A percentile compares a stretch with the other conserved stretches of the same genome.
These are phyloP conservation scores for Anastrepha obliqua DNA, from an alignment of 1,140 invertebrate genomes.

Conservation along the genomic window DNA sequence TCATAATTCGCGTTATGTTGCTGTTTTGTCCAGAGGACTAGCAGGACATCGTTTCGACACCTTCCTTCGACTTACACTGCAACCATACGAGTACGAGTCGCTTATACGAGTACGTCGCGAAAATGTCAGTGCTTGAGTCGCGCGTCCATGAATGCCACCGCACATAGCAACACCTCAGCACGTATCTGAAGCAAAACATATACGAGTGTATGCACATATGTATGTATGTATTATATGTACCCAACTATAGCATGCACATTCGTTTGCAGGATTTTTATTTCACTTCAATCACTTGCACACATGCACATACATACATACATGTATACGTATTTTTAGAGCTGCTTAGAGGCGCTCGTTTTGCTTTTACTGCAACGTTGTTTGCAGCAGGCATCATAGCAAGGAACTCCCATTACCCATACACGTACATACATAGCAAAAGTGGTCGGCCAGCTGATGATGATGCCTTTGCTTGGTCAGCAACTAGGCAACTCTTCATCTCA, in stretches of 20 bases:
- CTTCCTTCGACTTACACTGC: neutral
- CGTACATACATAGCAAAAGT: neutral
- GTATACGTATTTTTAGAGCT: neutral
- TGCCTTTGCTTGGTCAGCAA: constrained; percentile 13
- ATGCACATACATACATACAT: neutral
- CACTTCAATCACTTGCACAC: neutral
- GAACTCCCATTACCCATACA: neutral
- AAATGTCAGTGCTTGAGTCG: constrained; percentile 44
- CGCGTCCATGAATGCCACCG: constrained; percentile 17
- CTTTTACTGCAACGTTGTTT: constrained; percentile 38
- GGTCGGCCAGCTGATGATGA: neutral
- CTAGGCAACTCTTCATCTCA: neutral
- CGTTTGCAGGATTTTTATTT: constrained; percentile 5
- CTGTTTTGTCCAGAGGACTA: neutral
- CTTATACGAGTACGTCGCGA: neutral
- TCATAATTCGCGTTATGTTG: constrained; percentile 46
- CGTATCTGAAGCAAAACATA: neutral
- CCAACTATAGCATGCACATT: neutral
- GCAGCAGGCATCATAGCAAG: neutral
- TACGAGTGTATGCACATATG: neutral
- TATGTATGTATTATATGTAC: neutral
- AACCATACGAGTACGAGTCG: neutral
- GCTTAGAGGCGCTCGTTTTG: constrained; percentile 37
- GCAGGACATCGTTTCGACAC: constrained; percentile 46
- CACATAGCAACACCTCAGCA: constrained; percentile 50